Evolutionary conservation across 2,113 vertebrate genomes (phyloP), one percentile per base, ranked within the genome.

Genomic region (Oreochromis niloticus): DNA sequence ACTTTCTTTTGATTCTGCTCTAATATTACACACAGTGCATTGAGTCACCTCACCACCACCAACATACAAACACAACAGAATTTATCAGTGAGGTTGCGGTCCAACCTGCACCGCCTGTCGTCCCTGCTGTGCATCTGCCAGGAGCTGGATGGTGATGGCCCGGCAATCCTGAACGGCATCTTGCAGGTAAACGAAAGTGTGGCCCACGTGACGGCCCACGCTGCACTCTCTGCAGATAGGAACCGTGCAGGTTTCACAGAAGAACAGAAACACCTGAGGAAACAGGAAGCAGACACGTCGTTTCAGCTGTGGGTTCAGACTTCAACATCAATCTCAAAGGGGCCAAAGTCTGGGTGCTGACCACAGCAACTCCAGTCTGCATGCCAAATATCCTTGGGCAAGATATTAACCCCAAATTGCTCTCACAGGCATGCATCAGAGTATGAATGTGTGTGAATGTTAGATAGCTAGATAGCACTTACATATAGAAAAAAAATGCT

Each of bases 221-320:
- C 98, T 99, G 94, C 99, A 99, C 95, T 99, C 99, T 9, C 98
- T 97, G 91, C 99, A 99, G 96, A 99, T 98, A 80, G 98, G 98
- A 89, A 99, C 97, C 4, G 98, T 97, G 91, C 98, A 99, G 17
- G 97, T 98, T 94, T 99, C 98, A 82, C 99, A 99, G 96, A 98
- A 99, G 88, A 99, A 98, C 87, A 99, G 97, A 86, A 99, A 97
- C 87, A 99, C 98, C 99, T 99, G 85, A 6, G 14, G 52, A 78
- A 50, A 85, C 32, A 55, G 48, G n/a, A 22, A 5, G 46, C 2
- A 30, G 0, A 19, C 10, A 11, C 30, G 66, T 8, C 4, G 1
- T 59, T 54, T 16, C 30, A 57, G 12, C 16, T 39, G 11, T n/a
- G 52, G 6, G 8, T 36, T 22, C 3, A 32, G 9, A 30, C 24